Base-by-base conservation (phyloP, 2,888 invertebrate genomes). In the Spodoptera picta region DNA sequence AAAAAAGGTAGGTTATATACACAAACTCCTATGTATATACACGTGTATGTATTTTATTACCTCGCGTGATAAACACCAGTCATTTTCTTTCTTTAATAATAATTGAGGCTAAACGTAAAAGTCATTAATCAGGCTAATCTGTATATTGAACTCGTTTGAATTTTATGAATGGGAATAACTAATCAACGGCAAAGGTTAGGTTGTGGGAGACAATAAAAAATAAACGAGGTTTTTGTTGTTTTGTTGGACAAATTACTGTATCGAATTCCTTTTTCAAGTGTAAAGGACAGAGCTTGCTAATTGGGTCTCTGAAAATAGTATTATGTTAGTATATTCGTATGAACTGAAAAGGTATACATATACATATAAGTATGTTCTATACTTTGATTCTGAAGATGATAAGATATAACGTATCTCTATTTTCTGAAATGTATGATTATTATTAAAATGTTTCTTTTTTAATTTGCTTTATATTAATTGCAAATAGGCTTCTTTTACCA, bases 51-150 rank as follows among this genome's bases (percentile, higher is more conserved):
- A 43, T 9, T 65, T 62, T 63, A 65, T 56, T 47, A 24, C 53
- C 46, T 75, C 49, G 75, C 72, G 75, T 75, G 69, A 23, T 61
- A 60, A 61, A 50, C 57, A 41, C 48, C 53, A 36, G 19, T 63
- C 52, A 53, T 71, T 71, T 60, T 31, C 52, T 31, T 44, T 46
- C 31, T 67, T 65, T 42, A 60, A 10, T 42, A 60, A 10, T 23
- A 65, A 64, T 64, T 57, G 47, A 46, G 51, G 55, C 46, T 51
- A 55, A 66, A 55, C 24, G 52, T 60, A 65, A 60, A 50, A 51
- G 44, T 54, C 48, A 65, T 68, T 65, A 60, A 56, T 68, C 71
- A 44, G 44, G 36, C 31, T 58, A 71, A 75, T 56, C 36, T 51
- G 49, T 58, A 12, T 53, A 58, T 58, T 50, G 44, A 60, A 55